phyloP scores from a whole-genome alignment of 2,113 vertebrate species.

The Leptobrachium leishanense region DNA sequence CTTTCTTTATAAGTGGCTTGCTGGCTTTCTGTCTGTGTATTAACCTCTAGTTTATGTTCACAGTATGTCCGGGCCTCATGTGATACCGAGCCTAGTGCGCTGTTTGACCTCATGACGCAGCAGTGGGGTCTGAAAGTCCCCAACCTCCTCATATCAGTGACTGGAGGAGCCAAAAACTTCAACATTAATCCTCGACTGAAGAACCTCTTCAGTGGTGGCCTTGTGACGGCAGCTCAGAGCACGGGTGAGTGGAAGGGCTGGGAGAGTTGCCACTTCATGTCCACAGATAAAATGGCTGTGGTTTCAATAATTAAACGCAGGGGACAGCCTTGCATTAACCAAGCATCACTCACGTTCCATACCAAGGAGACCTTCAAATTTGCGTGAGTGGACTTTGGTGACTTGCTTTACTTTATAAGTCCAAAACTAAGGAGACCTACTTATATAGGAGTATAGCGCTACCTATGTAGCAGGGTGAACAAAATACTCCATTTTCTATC shows the following conservation, averaged over 20 bases:
- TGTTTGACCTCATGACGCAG: slow-evolving; percentile 71
- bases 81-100: slow-evolving; percentile 59
- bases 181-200: slow-evolving; percentile 70
- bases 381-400: too few relatives aligned
- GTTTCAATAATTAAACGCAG: too few relatives aligned
- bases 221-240: slow-evolving; percentile 75
- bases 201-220: slow-evolving; percentile 71
- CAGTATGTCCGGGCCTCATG: slow-evolving; percentile 73
- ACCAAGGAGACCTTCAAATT: too few relatives aligned
- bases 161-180: slow-evolving; percentile 79
- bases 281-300: too few relatives aligned
- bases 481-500: too few relatives aligned
- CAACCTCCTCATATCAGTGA: slow-evolving; percentile 79
- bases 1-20: too few relatives aligned
- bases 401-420: too few relatives aligned
- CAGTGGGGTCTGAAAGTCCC: slow-evolving; percentile 71
- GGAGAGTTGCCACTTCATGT: not conserved
- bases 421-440: too few relatives aligned
- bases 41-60: not conserved
- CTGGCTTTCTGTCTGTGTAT: not conserved
- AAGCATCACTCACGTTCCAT: too few relatives aligned
- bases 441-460: too few relatives aligned
- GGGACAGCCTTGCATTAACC: too few relatives aligned
- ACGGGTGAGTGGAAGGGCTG: slow-evolving; percentile 63
- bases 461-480: too few relatives aligned